Percentiles rank a stretch among this genome's conserved stretches.
Evolutionary conservation across 2,888 invertebrate genomes (phyloP).

Genomic region (Hydropsyche betteni): DNA sequence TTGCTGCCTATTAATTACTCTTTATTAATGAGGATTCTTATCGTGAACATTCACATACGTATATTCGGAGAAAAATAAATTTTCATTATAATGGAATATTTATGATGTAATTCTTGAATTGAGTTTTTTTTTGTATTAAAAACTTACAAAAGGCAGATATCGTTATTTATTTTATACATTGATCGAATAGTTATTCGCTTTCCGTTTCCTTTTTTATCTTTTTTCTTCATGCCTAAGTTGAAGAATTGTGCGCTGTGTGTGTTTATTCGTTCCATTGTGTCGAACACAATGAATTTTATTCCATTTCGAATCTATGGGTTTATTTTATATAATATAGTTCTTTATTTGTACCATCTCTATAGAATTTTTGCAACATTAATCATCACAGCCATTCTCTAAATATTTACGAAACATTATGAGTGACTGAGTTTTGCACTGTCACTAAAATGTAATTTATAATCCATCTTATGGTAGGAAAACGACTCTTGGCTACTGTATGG

Average conservation of each 20-base stretch:
- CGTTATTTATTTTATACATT: too few relatives aligned
- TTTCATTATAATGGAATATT: too few relatives aligned
- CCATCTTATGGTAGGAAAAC: conserved; percentile 23
- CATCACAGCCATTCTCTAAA: conserved; percentile 24
- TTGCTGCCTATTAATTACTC: too few relatives aligned
- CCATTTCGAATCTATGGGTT: conserved; percentile 10
- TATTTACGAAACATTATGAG: conserved; percentile 31
- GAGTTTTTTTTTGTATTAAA: too few relatives aligned
- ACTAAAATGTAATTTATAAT: conserved; percentile 31
- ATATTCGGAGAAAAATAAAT: too few relatives aligned
- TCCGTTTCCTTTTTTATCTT: neutral
- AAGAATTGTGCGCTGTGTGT: conserved; percentile 4
- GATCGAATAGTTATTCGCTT: too few relatives aligned
- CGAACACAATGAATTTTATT: conserved; percentile 11
- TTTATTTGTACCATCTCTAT: neutral
- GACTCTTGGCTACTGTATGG: conserved; percentile 3
- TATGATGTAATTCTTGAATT: too few relatives aligned
- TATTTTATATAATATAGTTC: neutral
- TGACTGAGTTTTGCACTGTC: conserved; percentile 30
- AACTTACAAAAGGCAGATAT: too few relatives aligned
- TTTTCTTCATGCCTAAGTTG: neutral
- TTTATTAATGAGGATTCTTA: too few relatives aligned
- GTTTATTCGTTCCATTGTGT: conserved; percentile 21
- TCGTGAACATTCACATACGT: too few relatives aligned
- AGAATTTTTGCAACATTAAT: conserved; percentile 28